Evolutionary conservation across 2,113 vertebrate genomes (phyloP).

Genomic region (Burhinus bistriatus): DNA sequence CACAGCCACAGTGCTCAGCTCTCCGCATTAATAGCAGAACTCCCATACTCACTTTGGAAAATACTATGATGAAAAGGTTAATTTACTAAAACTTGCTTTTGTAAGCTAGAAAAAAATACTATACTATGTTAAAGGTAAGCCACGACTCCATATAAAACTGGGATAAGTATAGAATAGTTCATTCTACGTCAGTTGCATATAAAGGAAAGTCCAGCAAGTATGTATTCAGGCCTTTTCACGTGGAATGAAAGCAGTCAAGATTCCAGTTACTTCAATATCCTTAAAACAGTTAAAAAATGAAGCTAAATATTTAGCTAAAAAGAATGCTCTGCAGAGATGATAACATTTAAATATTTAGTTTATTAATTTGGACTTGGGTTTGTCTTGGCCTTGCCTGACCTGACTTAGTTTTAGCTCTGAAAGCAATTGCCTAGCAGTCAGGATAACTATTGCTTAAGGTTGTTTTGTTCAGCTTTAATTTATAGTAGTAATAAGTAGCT

Average conservation of each 20-base stretch:
- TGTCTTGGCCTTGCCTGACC: neutral
- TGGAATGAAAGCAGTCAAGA: neutral
- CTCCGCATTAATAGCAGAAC: neutral
- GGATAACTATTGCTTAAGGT: neutral
- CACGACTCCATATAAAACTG: neutral
- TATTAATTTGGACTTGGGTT: neutral
- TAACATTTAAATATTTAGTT: neutral
- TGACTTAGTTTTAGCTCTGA: neutral
- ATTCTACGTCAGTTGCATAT: neutral
- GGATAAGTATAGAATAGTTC: neutral
- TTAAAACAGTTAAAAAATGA: neutral
- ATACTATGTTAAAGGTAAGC: neutral
- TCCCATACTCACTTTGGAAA: neutral
- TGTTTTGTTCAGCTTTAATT: neutral
- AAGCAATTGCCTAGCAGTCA: neutral
- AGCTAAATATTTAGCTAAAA: constrained; percentile 18
- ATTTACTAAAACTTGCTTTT: neutral
- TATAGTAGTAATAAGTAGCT: neutral
- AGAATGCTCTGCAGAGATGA: neutral
- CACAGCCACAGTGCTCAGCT: neutral
- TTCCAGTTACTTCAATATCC: neutral
- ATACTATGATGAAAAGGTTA: neutral
- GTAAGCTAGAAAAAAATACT: neutral
- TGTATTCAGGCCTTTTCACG: neutral
- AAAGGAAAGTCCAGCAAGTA: neutral